Evolutionary conservation across 2,797 vertebrate genomes (phyloP).

Genomic region (Morus bassanus): DNA sequence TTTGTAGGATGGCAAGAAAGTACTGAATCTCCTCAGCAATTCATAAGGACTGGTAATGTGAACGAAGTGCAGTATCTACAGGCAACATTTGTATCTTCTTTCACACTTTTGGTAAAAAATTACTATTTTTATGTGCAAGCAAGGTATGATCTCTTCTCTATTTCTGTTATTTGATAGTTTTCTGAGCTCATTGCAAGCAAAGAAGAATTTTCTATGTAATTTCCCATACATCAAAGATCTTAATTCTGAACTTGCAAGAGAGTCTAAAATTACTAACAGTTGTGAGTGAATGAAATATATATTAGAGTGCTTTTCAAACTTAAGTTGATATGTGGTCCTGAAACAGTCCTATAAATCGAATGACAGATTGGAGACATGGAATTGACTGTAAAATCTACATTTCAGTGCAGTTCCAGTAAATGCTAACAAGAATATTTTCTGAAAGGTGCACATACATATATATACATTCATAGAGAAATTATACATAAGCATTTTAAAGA

Average conservation of each 20-base stretch:
- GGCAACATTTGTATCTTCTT: not conserved
- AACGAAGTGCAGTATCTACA: not conserved
- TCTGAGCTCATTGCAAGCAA: not conserved
- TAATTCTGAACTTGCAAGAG: not conserved
- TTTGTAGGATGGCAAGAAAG: not conserved
- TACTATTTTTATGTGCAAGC: not conserved
- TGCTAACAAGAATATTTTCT: not conserved
- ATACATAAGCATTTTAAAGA: not conserved
- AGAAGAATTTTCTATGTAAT: not conserved
- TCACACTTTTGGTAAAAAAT: not conserved
- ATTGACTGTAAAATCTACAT: not conserved
- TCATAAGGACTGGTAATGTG: not conserved
- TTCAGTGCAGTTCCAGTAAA: not conserved
- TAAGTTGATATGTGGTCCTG: not conserved
- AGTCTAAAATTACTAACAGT: constrained; percentile 4
- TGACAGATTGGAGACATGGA: not conserved
- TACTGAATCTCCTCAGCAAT: not conserved
- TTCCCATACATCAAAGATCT: not conserved
- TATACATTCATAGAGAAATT: not conserved
- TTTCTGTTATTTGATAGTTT: not conserved
- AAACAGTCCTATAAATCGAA: not conserved
- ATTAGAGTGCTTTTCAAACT: not conserved
- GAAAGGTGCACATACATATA: not conserved
- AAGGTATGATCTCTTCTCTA: not conserved
- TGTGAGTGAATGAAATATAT: not conserved